Evolutionary conservation across 1,140 invertebrate species (phyloP), one percentile per base, ranked within the genome.

Genomic region (Phthorimaea operculella): DNA sequence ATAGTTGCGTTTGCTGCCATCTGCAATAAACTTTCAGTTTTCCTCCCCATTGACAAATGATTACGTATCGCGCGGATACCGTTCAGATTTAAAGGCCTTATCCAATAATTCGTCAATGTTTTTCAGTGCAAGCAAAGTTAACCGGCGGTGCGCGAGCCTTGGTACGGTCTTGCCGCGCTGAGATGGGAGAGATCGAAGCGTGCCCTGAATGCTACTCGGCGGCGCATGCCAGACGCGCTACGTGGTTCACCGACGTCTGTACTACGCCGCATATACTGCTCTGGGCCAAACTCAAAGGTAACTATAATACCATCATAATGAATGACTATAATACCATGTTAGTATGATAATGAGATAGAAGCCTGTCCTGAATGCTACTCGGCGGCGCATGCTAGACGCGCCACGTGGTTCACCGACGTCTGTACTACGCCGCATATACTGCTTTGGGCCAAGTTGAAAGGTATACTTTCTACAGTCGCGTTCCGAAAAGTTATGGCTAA

Each of bases 211-310:
- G 96, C 74, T 98, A 97, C 76, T 86, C 90, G 18, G 95, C 94
- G 68, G 92, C 96, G 12, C 94, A 95, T 64, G 90, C 91, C n/a
- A 90, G 92, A 44, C 86, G 90, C 54, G 90, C 91, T 28, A 90
- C 92, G 7, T 98, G 95, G 95, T 98, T 98, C 76, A 91, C 93
- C 1, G 94, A 96, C 76, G 93, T 95, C 1, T 98, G 96, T 86
- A 90, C 92, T 67, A 88, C 90, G 45, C 96, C 96, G 2, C 96
- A 98, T 85, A 86, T 94, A 0, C 77, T 98, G 17, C 90, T 97
- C 0, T 97, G 95, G 95, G 96, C 96, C 0, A 96, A 96, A 74
- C 82, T 98, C 0, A 97, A 97, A 87, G 96, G 88, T 88, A n/a
- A n/a, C n/a, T n/a, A n/a, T n/a, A n/a, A n/a, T n/a, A n/a, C n/a